A percentile compares a stretch with the other conserved stretches of the same genome.
phyloP scores from a whole-genome alignment of 2,113 vertebrate species.

The Hippocampus barbouri region DNA sequence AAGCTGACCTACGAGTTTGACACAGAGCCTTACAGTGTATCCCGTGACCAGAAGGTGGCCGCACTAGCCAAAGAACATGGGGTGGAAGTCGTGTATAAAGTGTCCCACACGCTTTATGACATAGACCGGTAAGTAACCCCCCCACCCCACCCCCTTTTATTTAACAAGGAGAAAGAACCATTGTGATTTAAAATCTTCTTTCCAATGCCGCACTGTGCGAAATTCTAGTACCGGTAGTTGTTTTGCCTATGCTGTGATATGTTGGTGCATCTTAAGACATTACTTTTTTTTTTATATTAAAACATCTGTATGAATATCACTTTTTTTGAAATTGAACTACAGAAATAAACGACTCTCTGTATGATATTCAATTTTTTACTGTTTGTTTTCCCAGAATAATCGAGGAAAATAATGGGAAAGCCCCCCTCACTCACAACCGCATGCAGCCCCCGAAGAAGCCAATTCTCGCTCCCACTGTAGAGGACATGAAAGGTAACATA shows the following conservation, averaged over 20 bases:
- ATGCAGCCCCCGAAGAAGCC: conserved; percentile 66
- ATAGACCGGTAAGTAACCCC: conserved; percentile 52
- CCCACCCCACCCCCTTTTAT: too few species aligned
- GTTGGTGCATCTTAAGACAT: too few species aligned
- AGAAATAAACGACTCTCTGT: too few species aligned
- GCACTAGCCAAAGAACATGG: conserved; percentile 48
- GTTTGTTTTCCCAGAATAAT: conserved; percentile 62
- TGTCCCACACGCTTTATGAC: conserved; percentile 70
- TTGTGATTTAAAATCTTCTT: neutral
- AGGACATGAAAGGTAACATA: conserved; percentile 61
- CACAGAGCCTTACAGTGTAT: conserved; percentile 64
- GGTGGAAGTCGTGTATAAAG: conserved; percentile 62
- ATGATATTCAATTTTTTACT: too few species aligned
- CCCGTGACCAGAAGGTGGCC: conserved; percentile 44
- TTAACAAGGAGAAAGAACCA: neutral
- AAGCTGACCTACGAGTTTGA: conserved; percentile 68
- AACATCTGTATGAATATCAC: too few species aligned
- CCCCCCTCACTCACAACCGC: conserved; percentile 66
- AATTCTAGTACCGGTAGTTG: too few species aligned
- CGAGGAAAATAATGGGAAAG: conserved; percentile 65
- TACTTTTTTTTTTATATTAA: too few species aligned
- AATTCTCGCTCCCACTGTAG: conserved; percentile 34
- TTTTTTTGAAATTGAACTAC: too few species aligned
- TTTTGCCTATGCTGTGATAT: too few species aligned
- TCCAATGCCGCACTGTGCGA: neutral